A percentile compares a stretch with the other conserved stretches of the same genome.
Conservation (phyloP, 2,888 invertebrate genomes). For the Conus canariensis region DNA sequence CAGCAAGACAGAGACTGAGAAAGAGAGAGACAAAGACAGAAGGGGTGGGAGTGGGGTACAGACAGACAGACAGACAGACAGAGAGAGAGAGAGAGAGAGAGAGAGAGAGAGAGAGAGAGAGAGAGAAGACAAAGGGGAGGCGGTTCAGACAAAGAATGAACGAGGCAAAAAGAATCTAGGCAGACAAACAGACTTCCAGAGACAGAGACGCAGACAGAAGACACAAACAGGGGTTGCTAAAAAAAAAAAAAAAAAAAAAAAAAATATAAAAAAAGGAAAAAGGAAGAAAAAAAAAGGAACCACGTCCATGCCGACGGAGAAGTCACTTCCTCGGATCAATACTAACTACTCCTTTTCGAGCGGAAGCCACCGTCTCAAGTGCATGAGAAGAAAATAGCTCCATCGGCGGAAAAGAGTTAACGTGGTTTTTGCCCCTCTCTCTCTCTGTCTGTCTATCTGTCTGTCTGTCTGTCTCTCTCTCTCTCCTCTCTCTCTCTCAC, state of each 20-base stretch:
- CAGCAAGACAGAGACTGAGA: too few species aligned
- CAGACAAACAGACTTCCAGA: background rate
- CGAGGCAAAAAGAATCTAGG: background rate
- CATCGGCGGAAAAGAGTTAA: background rate
- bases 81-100: background rate
- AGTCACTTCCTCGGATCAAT: constrained; percentile 15
- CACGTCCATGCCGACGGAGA: background rate
- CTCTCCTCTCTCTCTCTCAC: background rate
- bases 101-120: background rate
- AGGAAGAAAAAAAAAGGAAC: background rate
- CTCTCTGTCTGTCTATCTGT: background rate
- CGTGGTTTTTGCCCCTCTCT: background rate
- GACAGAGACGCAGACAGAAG: background rate
- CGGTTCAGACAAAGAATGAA: background rate
- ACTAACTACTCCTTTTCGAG: background rate
- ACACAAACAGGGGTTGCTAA: background rate
- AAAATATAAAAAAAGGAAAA: background rate
- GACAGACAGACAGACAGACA: too few species aligned
- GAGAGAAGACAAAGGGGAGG: background rate
- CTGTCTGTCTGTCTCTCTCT: background rate
- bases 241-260: background rate
- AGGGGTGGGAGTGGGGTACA: too few species aligned
- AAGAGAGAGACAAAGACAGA: too few species aligned
- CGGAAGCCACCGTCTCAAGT: constrained; percentile 12
- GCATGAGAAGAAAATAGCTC: background rate